phyloP scores from a whole-genome alignment of 2,888 invertebrate genomes.

The Pedicia rivosa region DNA sequence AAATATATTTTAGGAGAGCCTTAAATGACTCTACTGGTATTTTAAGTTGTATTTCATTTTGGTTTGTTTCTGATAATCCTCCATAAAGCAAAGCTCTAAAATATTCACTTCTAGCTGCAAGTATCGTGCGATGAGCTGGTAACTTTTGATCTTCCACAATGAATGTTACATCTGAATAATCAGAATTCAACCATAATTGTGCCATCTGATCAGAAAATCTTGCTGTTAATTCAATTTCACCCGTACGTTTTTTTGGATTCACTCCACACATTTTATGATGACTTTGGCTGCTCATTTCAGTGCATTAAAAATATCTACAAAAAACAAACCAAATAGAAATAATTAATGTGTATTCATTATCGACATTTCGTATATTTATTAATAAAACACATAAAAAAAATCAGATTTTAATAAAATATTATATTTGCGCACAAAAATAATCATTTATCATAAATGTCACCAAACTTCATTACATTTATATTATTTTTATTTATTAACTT shows the following conservation, averaged over 20 bases:
- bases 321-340: no score
- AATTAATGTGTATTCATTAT: no score
- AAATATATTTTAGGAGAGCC: slow-evolving; percentile 85
- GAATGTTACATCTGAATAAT: slow-evolving; percentile 82
- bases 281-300: slow-evolving; percentile 28
- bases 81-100: slow-evolving; percentile 75
- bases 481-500: no score
- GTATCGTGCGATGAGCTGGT: slow-evolving; percentile 46
- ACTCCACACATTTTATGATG: slow-evolving; percentile 35
- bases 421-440: no score
- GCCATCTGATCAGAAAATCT: slow-evolving; percentile 77
- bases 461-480: no score
- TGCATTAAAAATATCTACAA: background rate
- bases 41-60: slow-evolving; percentile 68
- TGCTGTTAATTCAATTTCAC: slow-evolving; percentile 43
- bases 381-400: no score
- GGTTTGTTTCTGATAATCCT: slow-evolving; percentile 56
- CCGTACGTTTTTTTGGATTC: slow-evolving; percentile 32
- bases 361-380: no score
- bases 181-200: slow-evolving; percentile 66
- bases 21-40: slow-evolving; percentile 76
- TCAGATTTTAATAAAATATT: no score
- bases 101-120: slow-evolving; percentile 92
- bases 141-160: slow-evolving; percentile 54
- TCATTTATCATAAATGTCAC: no score